Evolutionary conservation across 2,888 invertebrate genomes (phyloP), one percentile per base, ranked within the genome.

Genomic region (Tenthredo amoena): DNA sequence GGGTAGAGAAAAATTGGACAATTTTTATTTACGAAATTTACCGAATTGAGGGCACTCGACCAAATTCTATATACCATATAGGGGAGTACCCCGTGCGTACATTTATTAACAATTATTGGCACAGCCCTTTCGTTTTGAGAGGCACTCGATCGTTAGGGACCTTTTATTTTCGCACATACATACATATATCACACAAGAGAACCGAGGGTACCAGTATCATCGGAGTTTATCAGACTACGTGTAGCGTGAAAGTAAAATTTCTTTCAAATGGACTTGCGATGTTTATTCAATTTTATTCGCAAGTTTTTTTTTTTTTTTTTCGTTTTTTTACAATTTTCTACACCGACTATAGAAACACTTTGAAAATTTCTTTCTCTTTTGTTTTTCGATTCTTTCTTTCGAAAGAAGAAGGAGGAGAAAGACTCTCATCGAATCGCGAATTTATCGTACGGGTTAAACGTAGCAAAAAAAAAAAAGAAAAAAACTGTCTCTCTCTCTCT

Each of bases 91-190:
- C 47, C 12, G 18, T 47, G 18, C n/a, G 55, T 26, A 77, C 55
- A 50, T 55, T 77, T 55, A 77, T 77, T 55, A 55, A 50, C 47
- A 47, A 47, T 76, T 21, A 76, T 76, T 43, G 47, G 15, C 9
- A 31, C n/a, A 77, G 47, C 77, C 55, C 31, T 77, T 77, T n/a
- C 18, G 50, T n/a, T 55, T 55, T 55, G 55, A 55, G n/a, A 55
- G 77, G 18, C n/a, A 77, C 34, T 77, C n/a, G 50, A 26, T 50
- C 34, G 31, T 50, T 55, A 34, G n/a, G 43, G 10, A 77, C 26
- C 77, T 21, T 76, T 76, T 26, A 43, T 76, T 26, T 43, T 26
- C 76, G 47, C 12, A 47, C 72, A 9, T 26, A 47, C 47, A 40
- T n/a, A n/a, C n/a, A n/a, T n/a, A n/a, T 40, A 43, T 43, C 7